phyloP scores from a whole-genome alignment of 2,797 vertebrate genomes.

The Danio choprae region DNA sequence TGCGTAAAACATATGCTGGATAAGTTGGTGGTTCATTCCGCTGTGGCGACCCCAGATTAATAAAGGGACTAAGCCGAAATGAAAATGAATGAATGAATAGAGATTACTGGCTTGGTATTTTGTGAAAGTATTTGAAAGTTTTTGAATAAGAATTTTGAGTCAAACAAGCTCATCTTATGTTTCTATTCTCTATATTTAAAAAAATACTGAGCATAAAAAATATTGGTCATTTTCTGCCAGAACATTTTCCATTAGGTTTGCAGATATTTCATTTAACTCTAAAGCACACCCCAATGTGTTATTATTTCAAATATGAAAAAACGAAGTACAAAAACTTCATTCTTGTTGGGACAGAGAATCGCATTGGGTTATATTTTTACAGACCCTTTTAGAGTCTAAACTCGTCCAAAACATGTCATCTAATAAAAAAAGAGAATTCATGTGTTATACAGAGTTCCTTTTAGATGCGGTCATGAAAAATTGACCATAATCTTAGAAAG shows the following conservation, averaged over 20 bases:
- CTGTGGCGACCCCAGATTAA: too few relatives aligned
- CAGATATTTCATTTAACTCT: neutral
- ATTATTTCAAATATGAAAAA: neutral
- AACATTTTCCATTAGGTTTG: neutral
- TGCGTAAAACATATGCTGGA: too few relatives aligned
- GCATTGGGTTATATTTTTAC: neutral
- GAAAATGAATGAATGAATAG: too few relatives aligned
- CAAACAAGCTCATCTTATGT: neutral
- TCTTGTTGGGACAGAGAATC: neutral
- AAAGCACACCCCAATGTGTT: neutral
- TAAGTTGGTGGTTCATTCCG: too few relatives aligned
- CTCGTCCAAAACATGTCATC: neutral
- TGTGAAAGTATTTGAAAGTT: neutral
- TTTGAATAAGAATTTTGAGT: neutral
- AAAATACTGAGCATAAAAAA: too few relatives aligned
- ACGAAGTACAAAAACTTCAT: neutral
- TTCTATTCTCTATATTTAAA: neutral
- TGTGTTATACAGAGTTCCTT: conserved; percentile 21
- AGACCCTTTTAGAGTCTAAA: neutral
- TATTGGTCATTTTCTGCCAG: neutral
- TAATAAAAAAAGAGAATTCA: neutral
- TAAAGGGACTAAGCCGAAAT: too few relatives aligned
- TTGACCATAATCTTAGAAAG: conserved; percentile 33
- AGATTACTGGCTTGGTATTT: too few relatives aligned
- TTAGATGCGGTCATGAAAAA: conserved; percentile 45